phyloP scores from a whole-genome alignment of 2,113 vertebrate species.

The Leucoraja erinaceus region DNA sequence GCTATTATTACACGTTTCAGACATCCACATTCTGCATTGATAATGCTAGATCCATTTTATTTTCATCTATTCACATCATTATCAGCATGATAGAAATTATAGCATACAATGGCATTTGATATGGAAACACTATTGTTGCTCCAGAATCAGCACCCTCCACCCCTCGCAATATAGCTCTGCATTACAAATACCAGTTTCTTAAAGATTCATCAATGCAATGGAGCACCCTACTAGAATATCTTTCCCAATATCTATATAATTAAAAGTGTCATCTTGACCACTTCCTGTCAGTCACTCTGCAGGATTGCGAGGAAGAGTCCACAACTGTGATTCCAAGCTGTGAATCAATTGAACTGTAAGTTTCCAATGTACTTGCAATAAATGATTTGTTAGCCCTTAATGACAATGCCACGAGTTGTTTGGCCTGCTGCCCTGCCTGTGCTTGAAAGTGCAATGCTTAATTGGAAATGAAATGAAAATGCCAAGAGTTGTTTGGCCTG shows the following conservation, averaged over 20 bases:
- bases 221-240: neutral
- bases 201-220: neutral
- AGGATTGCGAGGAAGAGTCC: no score
- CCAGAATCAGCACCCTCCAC: neutral
- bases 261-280: no score
- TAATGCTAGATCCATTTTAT: neutral
- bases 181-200: neutral
- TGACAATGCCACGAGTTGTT: no score
- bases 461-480: no score
- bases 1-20: constrained; percentile 42
- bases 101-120: neutral
- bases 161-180: neutral
- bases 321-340: no score
- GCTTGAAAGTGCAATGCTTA: no score
- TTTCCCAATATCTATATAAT: neutral
- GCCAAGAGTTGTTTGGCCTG: no score
- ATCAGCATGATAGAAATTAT: constrained; percentile 1
- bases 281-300: no score
- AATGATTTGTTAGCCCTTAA: no score
- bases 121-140: constrained; percentile 6
- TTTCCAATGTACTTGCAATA: no score
- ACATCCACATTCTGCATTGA: constrained; percentile 18
- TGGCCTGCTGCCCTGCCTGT: no score
- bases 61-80: constrained; percentile 21
- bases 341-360: no score